phyloP scores from a whole-genome alignment of 2,888 invertebrate genomes.

The Ophion obscuratus region DNA sequence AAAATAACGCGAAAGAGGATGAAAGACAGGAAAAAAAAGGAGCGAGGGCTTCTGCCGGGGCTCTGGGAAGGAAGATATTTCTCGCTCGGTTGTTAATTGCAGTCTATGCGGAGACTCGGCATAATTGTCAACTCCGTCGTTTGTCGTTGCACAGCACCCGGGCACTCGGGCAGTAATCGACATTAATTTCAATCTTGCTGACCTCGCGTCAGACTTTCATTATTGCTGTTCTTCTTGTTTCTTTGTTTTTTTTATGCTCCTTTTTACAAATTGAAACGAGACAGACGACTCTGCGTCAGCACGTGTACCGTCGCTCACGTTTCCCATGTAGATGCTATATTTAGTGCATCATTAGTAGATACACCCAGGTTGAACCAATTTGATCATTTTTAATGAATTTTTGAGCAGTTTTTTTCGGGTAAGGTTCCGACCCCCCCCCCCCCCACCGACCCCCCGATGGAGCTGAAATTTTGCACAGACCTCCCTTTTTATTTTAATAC shows the following conservation, averaged over 20 bases:
- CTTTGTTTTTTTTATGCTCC: conserved; percentile 10
- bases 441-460: too few species aligned
- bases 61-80: conserved; percentile 49
- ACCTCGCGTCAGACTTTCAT: conserved; percentile 62
- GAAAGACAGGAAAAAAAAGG: conserved; percentile 27
- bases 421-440: too few species aligned
- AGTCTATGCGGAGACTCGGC: conserved; percentile 50
- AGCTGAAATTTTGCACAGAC: too few species aligned
- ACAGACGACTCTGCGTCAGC: conserved; percentile 48
- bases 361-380: conserved; percentile 18
- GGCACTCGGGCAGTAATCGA: conserved; percentile 62
- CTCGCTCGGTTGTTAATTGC: conserved; percentile 64
- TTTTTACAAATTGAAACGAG: conserved; percentile 31
- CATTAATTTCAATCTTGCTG: conserved; percentile 70
- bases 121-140: conserved; percentile 51
- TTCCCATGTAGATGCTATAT: not conserved
- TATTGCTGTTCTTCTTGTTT: conserved; percentile 47
- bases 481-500: too few species aligned
- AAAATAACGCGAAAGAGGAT: conserved; percentile 23
- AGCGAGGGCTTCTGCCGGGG: not conserved
- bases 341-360: conserved; percentile 3
- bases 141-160: conserved; percentile 56
- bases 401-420: too few species aligned
- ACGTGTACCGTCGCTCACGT: conserved; percentile 3
- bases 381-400: not conserved